Percentiles rank a stretch among this genome's conserved stretches.
Evolutionary conservation across 2,888 invertebrate genomes (phyloP).

Genomic region (Hirtodrosophila trivittata): DNA sequence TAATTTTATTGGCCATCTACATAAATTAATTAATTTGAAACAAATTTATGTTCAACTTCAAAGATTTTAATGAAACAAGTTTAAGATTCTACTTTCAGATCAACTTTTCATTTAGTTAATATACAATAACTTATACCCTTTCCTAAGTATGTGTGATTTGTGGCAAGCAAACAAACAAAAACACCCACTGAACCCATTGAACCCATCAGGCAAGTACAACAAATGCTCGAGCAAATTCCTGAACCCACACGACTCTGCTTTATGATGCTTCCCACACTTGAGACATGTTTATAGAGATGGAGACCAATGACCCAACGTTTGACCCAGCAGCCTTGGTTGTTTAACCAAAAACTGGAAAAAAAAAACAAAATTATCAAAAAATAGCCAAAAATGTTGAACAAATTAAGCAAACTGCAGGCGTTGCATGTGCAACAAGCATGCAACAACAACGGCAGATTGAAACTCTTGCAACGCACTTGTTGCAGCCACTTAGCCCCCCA

Average conservation of each 20-base stretch:
- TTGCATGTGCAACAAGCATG: constrained; percentile 49
- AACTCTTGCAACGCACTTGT: constrained; percentile 61
- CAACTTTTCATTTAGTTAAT: too few species aligned
- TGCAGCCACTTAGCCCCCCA: too few species aligned
- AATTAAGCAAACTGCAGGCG: constrained; percentile 51
- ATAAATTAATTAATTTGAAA: too few species aligned
- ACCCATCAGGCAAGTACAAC: constrained; percentile 17
- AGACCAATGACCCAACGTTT: constrained; percentile 51
- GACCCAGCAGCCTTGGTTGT: constrained; percentile 51
- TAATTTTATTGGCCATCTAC: too few species aligned
- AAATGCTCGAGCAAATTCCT: constrained; percentile 28
- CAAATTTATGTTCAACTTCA: too few species aligned
- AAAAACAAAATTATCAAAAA: too few species aligned
- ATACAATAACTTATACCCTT: too few species aligned
- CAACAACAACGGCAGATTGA: constrained; percentile 17
- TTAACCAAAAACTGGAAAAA: constrained; percentile 20
- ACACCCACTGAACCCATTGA: too few species aligned
- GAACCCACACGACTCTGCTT: constrained; percentile 14
- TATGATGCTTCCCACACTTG: constrained; percentile 56
- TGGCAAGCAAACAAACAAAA: too few species aligned
- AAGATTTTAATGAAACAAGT: too few species aligned
- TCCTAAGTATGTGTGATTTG: too few species aligned
- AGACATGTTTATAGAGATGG: constrained; percentile 45
- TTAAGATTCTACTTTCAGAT: too few species aligned
- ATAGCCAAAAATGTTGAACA: constrained; percentile 36